Base-by-base conservation (phyloP, 2,797 vertebrate species). In the Aldrovandia affinis region DNA sequence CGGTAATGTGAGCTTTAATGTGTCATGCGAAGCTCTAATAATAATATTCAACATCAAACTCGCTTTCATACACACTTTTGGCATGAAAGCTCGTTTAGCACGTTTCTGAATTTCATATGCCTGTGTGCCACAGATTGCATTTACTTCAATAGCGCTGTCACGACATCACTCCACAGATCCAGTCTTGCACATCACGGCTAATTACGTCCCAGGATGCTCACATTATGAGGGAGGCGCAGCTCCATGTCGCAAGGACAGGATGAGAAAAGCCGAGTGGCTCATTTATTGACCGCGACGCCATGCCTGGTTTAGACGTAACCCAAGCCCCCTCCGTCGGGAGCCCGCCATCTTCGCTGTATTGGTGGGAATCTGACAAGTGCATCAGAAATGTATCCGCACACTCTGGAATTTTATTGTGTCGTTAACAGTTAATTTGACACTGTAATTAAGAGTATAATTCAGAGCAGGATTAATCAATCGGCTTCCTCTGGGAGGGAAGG, bases 341-440 rank as follows among this genome's bases (percentile, higher is more conserved):
- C 30, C 10, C 14, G 33, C 65, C 65, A 36, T 33, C 65, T 36
- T 39, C 33, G 12, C 65, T 2, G 33, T 10, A 6, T 14, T 12
- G 12, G 55, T 20, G 55, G 55, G 55, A 57, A 57, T 57, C 55
- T 57, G 55, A 57, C 55, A 20, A 57, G 33, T 10, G 65, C 65
- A 70, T 36, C 65, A 36, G 65, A 70, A 70, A 18, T 9, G 0
- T 2, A 70, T 18, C 33, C 33, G 30, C 12, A 30, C 14, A 30
- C 30, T 5, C 30, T 6, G 65, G 65, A 70, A 33, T 70, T 70
- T 36, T 36, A 36, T 5, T 70, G 65, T 30, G 65, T 30, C 14
- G 65, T 36, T 36, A 70, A 36, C 65, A 39, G 65, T n/a, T 70
- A 12, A 70, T 70, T 70, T 70, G 65, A 70, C 65, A 70, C 65